Evolutionary conservation across 2,797 vertebrate genomes (phyloP).

Genomic region (Artibeus lituratus): DNA sequence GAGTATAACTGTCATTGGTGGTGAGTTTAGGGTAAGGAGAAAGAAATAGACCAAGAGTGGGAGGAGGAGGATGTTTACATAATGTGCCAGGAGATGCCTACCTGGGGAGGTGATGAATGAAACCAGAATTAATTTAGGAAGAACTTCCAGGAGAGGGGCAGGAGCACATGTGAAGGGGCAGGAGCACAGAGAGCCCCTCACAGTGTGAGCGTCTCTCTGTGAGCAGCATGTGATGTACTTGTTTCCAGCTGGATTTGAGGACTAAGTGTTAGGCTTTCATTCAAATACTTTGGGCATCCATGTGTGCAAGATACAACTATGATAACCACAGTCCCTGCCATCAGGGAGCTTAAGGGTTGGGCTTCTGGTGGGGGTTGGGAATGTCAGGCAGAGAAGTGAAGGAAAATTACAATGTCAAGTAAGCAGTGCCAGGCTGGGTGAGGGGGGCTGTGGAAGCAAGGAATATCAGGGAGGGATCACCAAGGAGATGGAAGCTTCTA

Average conservation of each 20-base stretch:
- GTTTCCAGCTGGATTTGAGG: background rate
- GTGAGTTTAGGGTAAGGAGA: background rate
- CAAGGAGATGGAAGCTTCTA: background rate
- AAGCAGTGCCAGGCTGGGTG: too few relatives aligned
- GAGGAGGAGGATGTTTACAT: background rate
- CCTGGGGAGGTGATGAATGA: background rate
- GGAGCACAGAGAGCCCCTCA: too few relatives aligned
- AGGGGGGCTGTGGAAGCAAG: too few relatives aligned
- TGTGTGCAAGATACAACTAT: background rate
- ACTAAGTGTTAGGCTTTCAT: background rate
- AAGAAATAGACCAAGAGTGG: background rate
- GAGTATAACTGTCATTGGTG: background rate
- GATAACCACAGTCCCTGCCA: background rate
- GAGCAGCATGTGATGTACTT: too few relatives aligned
- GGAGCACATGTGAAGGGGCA: too few relatives aligned
- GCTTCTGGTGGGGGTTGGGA: fast-evolving
- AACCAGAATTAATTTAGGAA: background rate
- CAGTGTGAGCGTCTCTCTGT: background rate
- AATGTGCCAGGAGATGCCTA: background rate
- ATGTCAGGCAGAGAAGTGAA: background rate
- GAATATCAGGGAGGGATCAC: background rate
- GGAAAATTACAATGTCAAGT: background rate
- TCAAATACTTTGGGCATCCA: background rate
- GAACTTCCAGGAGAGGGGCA: background rate
- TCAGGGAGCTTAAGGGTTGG: background rate